Conservation (phyloP, 2,797 vertebrate genomes). For the Chloroceryle amazona region DNA sequence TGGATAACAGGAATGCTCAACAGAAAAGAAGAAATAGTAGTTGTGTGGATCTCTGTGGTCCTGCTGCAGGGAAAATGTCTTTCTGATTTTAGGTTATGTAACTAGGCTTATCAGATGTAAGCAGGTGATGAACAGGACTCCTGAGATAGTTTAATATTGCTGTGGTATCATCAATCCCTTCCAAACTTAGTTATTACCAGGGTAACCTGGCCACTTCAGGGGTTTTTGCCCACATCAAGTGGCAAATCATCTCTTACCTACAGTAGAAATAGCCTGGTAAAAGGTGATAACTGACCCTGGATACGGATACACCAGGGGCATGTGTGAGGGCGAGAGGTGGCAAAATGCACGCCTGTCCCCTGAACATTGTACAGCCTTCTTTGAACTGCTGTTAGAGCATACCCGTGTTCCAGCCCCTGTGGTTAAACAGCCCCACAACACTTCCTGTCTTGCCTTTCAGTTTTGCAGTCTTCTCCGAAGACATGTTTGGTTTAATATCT, state of each 20-base stretch:
- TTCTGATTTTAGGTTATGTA: background rate
- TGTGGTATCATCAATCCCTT: background rate
- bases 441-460: background rate
- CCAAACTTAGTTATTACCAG: background rate
- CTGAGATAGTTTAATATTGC: background rate
- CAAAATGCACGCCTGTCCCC: background rate
- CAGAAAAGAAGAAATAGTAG: background rate
- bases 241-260: background rate
- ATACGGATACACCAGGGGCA: background rate
- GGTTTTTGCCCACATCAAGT: background rate
- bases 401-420: background rate
- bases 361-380: background rate
- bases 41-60: background rate
- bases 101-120: background rate
- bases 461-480: background rate
- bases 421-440: background rate
- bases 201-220: background rate
- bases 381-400: background rate
- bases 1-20: background rate
- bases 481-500: background rate
- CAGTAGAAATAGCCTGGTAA: background rate
- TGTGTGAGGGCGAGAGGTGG: background rate
- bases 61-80: background rate
- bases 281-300: background rate
- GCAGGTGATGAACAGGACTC: background rate